A percentile compares a stretch with the other conserved stretches of the same genome.
phyloP scores from a whole-genome alignment of 1,140 invertebrate genomes.

The Protaetia brevitarsis region DNA sequence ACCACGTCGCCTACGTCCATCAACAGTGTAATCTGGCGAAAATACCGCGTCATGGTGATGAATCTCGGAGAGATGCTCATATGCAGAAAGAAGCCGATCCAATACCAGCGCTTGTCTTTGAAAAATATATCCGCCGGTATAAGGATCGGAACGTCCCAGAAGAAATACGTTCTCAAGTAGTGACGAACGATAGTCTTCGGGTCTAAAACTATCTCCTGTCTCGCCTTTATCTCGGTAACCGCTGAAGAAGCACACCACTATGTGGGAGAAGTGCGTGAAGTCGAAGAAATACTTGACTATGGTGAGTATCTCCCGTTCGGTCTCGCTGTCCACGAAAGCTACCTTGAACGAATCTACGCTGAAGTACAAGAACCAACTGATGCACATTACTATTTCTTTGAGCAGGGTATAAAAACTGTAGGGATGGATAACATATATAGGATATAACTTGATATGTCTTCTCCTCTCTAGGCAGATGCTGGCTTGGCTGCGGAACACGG shows the following conservation, averaged over 20 bases:
- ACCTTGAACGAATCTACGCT: neutral
- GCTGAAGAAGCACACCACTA: neutral
- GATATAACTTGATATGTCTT: neutral
- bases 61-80: neutral
- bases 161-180: neutral
- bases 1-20: neutral
- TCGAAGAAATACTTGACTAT: neutral
- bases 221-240: neutral
- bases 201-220: neutral
- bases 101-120: neutral
- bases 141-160: neutral
- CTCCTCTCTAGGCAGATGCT: constrained; percentile 5
- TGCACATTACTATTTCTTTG: constrained; percentile 6
- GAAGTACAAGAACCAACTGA: neutral
- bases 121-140: neutral
- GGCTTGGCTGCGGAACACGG: neutral
- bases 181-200: neutral
- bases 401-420: neutral
- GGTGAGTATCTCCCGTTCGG: neutral
- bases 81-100: neutral
- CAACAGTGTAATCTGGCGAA: neutral
- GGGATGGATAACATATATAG: neutral
- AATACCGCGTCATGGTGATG: neutral
- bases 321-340: neutral
- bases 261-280: neutral